Evolutionary conservation across 1,140 invertebrate genomes (phyloP), one percentile per base, ranked within the genome.

Genomic region (Oncopodura yosiiana): DNA sequence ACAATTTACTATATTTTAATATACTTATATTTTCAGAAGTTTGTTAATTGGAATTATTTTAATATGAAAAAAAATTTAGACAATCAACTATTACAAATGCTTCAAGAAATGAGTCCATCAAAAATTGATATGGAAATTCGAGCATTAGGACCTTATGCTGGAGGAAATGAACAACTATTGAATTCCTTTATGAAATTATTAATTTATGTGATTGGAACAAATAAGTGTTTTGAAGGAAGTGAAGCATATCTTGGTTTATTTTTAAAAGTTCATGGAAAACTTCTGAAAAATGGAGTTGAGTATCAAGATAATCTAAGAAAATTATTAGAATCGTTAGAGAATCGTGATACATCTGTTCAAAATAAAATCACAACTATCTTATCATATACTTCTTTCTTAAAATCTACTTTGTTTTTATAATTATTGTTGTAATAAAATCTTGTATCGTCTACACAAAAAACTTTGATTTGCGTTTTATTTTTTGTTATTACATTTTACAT

Each of bases 211-310:
- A 74, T 96, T 2, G 71, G 78, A 53, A 84, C 75, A 2, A 88
- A 87, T 63, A 79, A 69, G 59, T 79, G 95, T 72, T 96, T 92
- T 74, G 94, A 98, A 74, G 70, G 95, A n/a, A 80, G 82, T 0
- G 86, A 95, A 69, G 81, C 90, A 1, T 96, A 94, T 74, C 74
- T 97, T n/a, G 82, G 79, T 44, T 73, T 95, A 16, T 96, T 94
- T 74, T 69, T 98, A 11, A 94, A 94, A 72, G 77, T 81, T n/a
- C n/a, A n/a, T n/a, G n/a, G n/a, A n/a, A n/a, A n/a, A n/a, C n/a
- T n/a, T n/a, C n/a, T 26, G 16, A 29, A 29, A 16, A 34, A 34
- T 34, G n/a, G 8, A 34, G 8, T 34, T 34, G 8, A 9, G n/a
- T 34, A 8, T 34, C 14, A 34, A 34, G 8, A 34, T 34, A 9